These are phyloP conservation scores for Trichonephila clavata DNA, from an alignment of 1,140 invertebrate species.

Conservation along the genomic window DNA sequence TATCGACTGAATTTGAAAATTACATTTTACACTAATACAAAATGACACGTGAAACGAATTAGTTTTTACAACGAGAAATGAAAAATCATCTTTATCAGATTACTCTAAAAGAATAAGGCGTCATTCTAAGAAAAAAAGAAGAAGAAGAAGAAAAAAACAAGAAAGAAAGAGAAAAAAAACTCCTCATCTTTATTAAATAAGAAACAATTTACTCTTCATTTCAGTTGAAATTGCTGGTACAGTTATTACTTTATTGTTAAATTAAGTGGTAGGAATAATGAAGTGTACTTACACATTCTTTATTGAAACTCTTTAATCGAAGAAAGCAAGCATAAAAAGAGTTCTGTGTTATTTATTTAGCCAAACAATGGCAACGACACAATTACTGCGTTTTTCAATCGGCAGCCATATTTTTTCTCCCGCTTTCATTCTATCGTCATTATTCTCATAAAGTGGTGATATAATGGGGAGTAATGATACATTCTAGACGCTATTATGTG, in stretches of 20 bases:
- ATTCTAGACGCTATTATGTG: not conserved
- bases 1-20: slow-evolving; percentile 7
- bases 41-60: not conserved
- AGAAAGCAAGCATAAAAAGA: not conserved
- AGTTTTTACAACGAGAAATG: not conserved
- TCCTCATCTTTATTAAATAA: not conserved
- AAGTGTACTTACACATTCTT: slow-evolving; percentile 30
- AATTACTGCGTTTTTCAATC: slow-evolving; percentile 45
- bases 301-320: slow-evolving; percentile 31
- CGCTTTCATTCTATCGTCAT: not conserved
- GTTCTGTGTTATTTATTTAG: slow-evolving; percentile 32
- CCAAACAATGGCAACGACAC: slow-evolving; percentile 24
- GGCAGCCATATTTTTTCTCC: slow-evolving; percentile 23
- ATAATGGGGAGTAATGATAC: slow-evolving; percentile 40
- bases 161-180: not conserved
- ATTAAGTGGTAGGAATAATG: slow-evolving; percentile 43
- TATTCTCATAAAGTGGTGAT: slow-evolving; percentile 20
- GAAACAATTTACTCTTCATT: slow-evolving; percentile 45
- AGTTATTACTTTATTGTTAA: slow-evolving; percentile 39
- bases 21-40: not conserved
- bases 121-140: not conserved
- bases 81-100: slow-evolving; percentile 16
- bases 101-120: not conserved
- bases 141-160: not conserved
- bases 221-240: slow-evolving; percentile 17